Percentiles rank a stretch among this genome's conserved stretches.
phyloP scores from a whole-genome alignment of 2,797 vertebrate species.

The Amphiprion clarkii region DNA sequence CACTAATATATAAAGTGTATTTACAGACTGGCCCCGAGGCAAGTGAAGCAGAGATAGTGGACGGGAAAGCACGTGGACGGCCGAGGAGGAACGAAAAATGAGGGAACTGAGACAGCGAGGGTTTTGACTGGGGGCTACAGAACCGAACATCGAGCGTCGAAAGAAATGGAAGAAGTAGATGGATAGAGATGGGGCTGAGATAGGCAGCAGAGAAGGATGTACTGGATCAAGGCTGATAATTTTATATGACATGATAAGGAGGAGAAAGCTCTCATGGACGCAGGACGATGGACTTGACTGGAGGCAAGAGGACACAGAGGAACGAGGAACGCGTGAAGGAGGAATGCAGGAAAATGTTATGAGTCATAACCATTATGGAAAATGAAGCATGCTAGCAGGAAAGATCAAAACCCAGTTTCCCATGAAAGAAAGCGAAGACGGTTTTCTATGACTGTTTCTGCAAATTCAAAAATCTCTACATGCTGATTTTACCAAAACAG shows the following conservation, averaged over 20 bases:
- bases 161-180: conserved; percentile 42
- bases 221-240: conserved; percentile 54
- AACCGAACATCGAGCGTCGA: conserved; percentile 34
- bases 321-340: conserved; percentile 6
- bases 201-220: conserved; percentile 41
- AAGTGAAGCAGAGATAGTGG: conserved; percentile 22
- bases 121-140: conserved; percentile 18
- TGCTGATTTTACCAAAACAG: neutral
- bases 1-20: conserved; percentile 18
- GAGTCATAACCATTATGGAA: neutral
- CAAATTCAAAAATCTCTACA: neutral
- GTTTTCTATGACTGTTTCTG: neutral
- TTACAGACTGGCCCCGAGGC: conserved; percentile 16
- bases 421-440: neutral
- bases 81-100: neutral
- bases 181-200: conserved; percentile 51
- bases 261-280: conserved; percentile 40
- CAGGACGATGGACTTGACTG: conserved; percentile 30
- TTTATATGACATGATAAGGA: conserved; percentile 60
- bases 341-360: neutral
- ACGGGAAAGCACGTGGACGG: conserved; percentile 14
- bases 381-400: neutral
- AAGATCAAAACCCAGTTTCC: neutral
- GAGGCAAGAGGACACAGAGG: conserved; percentile 18
- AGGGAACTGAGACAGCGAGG: conserved; percentile 1